These are phyloP conservation scores for Conomelus anceps DNA, from an alignment of 2,888 invertebrate genomes.

Conservation along the genomic window DNA sequence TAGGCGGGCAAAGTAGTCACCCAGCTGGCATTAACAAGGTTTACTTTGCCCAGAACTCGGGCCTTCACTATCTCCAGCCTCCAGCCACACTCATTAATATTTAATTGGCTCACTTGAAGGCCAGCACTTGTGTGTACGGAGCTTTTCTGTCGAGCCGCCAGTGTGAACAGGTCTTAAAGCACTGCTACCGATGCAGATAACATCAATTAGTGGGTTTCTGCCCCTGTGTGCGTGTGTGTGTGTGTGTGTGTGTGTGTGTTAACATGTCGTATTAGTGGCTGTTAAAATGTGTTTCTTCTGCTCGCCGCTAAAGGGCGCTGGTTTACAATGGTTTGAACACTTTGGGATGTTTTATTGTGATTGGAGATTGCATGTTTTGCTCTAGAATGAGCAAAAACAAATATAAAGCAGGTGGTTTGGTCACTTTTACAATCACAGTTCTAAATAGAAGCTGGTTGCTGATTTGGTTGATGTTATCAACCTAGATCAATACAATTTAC, in stretches of 20 bases:
- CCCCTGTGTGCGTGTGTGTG: background rate
- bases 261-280: background rate
- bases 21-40: background rate
- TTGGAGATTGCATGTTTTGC: too few species aligned
- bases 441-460: too few species aligned
- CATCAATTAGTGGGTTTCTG: background rate
- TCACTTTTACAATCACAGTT: too few species aligned
- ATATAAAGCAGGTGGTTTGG: too few species aligned
- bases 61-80: background rate
- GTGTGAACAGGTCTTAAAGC: background rate
- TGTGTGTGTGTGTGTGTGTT: background rate
- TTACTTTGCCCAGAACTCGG: background rate
- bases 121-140: background rate
- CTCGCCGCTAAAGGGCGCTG: background rate
- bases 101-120: background rate
- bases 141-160: background rate
- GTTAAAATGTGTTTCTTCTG: too few species aligned
- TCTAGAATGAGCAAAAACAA: too few species aligned
- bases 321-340: background rate
- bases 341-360: background rate
- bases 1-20: too few species aligned
- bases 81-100: background rate
- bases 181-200: background rate
- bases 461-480: too few species aligned
- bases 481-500: too few species aligned